Evolutionary conservation across 2,113 vertebrate species (phyloP).

Genomic region (Capricornis sumatraensis): DNA sequence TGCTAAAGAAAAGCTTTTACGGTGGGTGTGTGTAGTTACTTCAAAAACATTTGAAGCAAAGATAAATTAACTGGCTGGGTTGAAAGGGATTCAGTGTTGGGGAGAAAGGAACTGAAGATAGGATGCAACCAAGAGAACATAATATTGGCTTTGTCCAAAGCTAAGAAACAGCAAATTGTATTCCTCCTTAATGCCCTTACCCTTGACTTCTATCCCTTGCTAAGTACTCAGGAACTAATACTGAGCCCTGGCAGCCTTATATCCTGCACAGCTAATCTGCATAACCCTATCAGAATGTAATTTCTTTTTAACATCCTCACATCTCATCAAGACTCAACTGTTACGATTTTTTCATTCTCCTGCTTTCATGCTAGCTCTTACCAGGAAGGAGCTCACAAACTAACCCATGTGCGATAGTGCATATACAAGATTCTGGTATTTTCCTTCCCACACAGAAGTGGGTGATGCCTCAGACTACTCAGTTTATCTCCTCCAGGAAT

Average conservation of each 20-base stretch:
- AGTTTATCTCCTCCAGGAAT: background rate
- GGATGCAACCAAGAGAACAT: background rate
- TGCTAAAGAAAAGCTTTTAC: background rate
- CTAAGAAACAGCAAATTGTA: background rate
- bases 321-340: background rate
- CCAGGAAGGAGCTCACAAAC: background rate
- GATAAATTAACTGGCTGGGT: background rate
- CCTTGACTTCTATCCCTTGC: background rate
- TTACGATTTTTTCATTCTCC: background rate
- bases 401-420: background rate
- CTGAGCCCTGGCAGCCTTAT: background rate
- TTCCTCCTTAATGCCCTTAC: background rate
- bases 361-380: background rate
- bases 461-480: background rate
- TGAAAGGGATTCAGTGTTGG: background rate
- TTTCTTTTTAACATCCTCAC: background rate
- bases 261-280: background rate
- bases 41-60: background rate
- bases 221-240: background rate
- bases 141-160: background rate
- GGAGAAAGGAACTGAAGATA: background rate
- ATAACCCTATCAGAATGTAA: background rate
- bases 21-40: background rate
- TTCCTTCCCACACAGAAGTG: background rate
- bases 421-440: background rate